Evolutionary conservation across 2,797 vertebrate genomes (phyloP).

Genomic region (Pelodytes ibericus): DNA sequence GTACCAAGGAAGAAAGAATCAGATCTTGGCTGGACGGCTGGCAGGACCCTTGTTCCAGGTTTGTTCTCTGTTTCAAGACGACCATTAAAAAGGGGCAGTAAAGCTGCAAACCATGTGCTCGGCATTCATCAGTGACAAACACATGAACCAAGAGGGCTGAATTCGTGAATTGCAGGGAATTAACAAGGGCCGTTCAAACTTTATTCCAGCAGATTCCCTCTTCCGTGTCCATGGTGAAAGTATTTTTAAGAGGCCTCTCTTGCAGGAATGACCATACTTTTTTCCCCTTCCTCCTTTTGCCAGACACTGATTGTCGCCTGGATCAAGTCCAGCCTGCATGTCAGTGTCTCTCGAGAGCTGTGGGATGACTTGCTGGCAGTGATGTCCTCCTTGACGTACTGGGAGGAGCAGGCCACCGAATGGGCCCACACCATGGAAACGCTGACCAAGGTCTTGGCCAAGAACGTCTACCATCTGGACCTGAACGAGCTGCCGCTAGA

Average conservation of each 20-base stretch:
- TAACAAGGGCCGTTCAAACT: no score
- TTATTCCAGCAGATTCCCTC: no score
- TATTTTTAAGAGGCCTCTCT: no score
- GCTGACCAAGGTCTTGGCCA: slow-evolving; percentile 96
- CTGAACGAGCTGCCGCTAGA: slow-evolving; percentile 93
- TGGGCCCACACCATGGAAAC: slow-evolving; percentile 99
- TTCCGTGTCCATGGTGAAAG: no score
- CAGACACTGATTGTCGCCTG: slow-evolving; percentile 98
- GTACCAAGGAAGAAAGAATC: slow-evolving; percentile 90
- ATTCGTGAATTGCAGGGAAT: no score
- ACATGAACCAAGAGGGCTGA: no score
- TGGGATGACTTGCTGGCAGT: slow-evolving; percentile 96
- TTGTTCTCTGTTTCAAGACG: slow-evolving; percentile 63
- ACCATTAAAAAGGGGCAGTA: no score
- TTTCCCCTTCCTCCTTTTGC: no score
- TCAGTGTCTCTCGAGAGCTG: slow-evolving; percentile 95
- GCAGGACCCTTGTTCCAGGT: slow-evolving; percentile 97
- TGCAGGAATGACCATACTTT: no score
- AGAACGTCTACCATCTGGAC: slow-evolving; percentile 95
- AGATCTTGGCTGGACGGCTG: slow-evolving; percentile 91
- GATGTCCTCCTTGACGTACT: slow-evolving; percentile 93
- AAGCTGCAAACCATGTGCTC: no score
- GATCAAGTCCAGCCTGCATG: slow-evolving; percentile 99
- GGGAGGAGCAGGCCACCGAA: slow-evolving; percentile 98
- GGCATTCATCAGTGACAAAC: no score